These are phyloP conservation scores for Ophraella communa DNA, from an alignment of 2,888 invertebrate genomes.

Conservation along the genomic window DNA sequence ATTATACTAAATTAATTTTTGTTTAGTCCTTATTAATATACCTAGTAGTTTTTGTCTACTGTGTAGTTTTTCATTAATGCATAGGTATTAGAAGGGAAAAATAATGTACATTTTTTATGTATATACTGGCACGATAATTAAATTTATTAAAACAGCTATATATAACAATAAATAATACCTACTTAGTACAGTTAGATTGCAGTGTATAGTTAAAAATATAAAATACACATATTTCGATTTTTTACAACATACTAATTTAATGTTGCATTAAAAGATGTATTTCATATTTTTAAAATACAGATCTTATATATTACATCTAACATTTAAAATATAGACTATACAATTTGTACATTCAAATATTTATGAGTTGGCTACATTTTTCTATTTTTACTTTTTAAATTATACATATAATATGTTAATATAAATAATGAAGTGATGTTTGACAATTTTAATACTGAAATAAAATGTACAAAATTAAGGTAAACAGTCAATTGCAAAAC, in stretches of 20 bases:
- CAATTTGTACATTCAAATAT: constrained; percentile 31
- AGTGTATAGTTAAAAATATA: not conserved
- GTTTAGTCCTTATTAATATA: no score
- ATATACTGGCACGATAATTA: constrained; percentile 35
- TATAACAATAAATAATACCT: constrained; percentile 1
- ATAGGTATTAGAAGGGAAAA: no score
- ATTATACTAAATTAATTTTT: no score
- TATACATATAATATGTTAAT: not conserved
- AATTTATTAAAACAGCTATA: constrained; percentile 26
- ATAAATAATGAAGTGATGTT: constrained; percentile 6
- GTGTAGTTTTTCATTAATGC: no score
- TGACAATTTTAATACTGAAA: constrained; percentile 6
- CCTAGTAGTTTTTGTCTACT: no score
- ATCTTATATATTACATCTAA: constrained; percentile 15
- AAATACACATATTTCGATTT: not conserved
- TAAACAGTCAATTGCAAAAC: no score
- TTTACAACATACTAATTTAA: not conserved
- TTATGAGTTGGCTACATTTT: constrained; percentile 4
- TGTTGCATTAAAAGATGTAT: not conserved
- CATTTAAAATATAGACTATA: constrained; percentile 28
- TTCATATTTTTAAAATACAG: not conserved
- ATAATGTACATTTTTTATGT: constrained; percentile 17
- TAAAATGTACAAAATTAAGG: not conserved
- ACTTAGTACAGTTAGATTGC: not conserved
- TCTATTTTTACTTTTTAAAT: not conserved